Conservation (phyloP, 1,140 invertebrate species). For the Nephotettix cincticeps region DNA sequence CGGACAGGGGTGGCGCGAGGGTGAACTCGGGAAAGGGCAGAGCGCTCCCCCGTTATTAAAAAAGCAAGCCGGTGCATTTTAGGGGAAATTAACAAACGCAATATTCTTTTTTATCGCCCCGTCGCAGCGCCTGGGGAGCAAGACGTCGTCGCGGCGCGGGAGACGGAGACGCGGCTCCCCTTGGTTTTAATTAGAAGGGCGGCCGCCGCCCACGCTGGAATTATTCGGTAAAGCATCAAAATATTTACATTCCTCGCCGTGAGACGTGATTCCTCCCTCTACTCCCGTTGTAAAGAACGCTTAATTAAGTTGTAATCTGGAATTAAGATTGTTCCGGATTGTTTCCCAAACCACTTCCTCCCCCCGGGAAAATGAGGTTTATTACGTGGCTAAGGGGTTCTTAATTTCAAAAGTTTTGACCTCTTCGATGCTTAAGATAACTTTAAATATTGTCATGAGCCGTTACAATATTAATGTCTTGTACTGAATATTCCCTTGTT, state of each 20-base stretch:
- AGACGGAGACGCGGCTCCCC: too few relatives aligned
- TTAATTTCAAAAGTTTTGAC: too few relatives aligned
- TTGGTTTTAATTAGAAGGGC: constrained; percentile 18
- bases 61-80: constrained; percentile 21
- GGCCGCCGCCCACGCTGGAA: not conserved
- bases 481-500: too few relatives aligned
- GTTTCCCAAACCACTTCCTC: not conserved
- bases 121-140: not conserved
- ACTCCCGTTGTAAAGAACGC: not conserved
- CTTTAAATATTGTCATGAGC: too few relatives aligned
- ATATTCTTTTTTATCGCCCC: constrained; percentile 23
- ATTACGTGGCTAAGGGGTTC: not conserved
- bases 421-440: too few relatives aligned
- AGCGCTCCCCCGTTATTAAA: constrained; percentile 4
- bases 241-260: constrained; percentile 3
- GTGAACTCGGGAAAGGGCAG: constrained; percentile 11
- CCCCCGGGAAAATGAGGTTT: not conserved
- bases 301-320: constrained; percentile 12
- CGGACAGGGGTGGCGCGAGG: too few relatives aligned
- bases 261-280: not conserved
- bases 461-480: too few relatives aligned
- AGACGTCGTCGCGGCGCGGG: not conserved
- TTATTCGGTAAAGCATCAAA: not conserved
- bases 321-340: not conserved
- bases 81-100: constrained; percentile 23